phyloP scores from a whole-genome alignment of 2,888 invertebrate genomes.

The Fragum whitleyi region DNA sequence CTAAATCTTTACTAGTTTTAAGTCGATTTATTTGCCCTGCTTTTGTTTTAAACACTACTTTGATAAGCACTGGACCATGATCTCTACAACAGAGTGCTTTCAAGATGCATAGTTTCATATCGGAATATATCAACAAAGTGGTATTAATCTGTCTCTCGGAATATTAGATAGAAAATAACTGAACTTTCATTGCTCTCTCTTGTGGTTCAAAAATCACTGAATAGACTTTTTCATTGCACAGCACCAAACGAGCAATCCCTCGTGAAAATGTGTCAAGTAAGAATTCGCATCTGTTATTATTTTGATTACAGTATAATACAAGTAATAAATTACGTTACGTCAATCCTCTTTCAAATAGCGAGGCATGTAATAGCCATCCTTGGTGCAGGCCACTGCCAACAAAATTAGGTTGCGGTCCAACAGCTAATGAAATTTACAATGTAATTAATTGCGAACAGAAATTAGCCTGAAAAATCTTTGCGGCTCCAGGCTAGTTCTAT shows the following conservation, averaged over 20 bases:
- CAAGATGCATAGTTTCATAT: no score
- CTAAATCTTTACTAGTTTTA: no score
- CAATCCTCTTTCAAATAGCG: constrained; percentile 16
- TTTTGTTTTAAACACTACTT: no score
- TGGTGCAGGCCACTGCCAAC: constrained; percentile 14
- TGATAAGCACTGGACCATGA: no score
- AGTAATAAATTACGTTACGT: constrained; percentile 27
- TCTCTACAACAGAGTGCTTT: no score
- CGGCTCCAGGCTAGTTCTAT: constrained; percentile 24
- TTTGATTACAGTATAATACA: constrained; percentile 11
- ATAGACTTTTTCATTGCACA: not conserved
- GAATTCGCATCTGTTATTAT: constrained; percentile 28
- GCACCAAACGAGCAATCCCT: not conserved
- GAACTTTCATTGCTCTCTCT: no score
- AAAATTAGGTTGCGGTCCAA: constrained; percentile 27
- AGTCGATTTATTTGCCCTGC: no score
- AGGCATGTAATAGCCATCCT: constrained; percentile 3
- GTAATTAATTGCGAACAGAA: constrained; percentile 34
- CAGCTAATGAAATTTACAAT: constrained; percentile 30
- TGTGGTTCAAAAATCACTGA: not conserved
- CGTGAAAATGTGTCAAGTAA: constrained; percentile 3
- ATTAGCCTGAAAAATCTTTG: constrained; percentile 27
- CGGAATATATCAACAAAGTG: no score
- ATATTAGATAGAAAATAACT: no score
- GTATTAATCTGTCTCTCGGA: no score